Evolutionary conservation across 2,888 invertebrate species (phyloP), one percentile per base, ranked within the genome.

Genomic region (Drosophila sordidapex): DNA sequence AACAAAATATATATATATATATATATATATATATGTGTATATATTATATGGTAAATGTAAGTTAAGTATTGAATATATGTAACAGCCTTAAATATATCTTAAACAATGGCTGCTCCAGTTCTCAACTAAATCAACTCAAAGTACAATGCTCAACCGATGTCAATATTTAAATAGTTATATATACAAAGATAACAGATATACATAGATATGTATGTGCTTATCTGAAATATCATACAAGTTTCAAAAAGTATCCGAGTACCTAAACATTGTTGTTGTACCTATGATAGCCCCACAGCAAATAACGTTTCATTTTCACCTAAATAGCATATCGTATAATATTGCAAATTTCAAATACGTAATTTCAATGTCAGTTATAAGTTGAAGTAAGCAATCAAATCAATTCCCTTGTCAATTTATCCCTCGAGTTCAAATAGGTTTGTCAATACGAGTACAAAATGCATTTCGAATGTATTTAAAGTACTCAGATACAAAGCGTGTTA

Each of bases 401-500:
- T 79, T 79, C 65, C 57, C 33, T 49, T 57, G 88, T 87, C 88
- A 85, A 87, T 85, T 87, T 68, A 62, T 40, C 51, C 58, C 59
- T 60, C 61, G 40, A 62, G 64, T 63, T 70, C 48, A 54, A 60
- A 66, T 70, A 48, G 60, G 35, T 65, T 74, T 70, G 70, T 75
- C 70, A 52, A 67, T 43, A 63, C 58, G 72, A 80, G 70, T 79
- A 57, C 78, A 65, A 59, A 54, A 60, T 31, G 59, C 56, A 76
- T 72, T 73, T 60, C 21, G 53, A 79, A 70, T 76, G 66, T 82
- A 61, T 57, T 63, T 53, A 49, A 69, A 54, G 65, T 65, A 70
- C 75, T 78, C 81, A 61, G 36, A 67, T 59, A 58, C 73, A 88
- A 88, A 86, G 85, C 88, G 85, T 88, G 69, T 76, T 73, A 88